Base-by-base conservation (phyloP, 2,888 invertebrate species). In the Amorpha juglandis region DNA sequence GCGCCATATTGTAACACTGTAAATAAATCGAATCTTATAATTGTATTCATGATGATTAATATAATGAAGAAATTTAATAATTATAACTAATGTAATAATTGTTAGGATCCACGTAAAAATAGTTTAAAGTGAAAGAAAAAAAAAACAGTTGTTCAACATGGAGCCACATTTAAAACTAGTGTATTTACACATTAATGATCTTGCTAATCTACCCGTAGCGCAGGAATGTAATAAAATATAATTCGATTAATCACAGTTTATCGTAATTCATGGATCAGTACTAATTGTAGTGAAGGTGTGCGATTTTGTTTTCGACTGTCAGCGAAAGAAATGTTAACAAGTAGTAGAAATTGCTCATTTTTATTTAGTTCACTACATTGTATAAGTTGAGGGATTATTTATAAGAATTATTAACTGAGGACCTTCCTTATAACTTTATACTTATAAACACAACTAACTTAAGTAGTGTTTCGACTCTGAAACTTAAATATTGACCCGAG, bases 141-240 rank as follows among this genome's bases (percentile, higher is more conserved):
- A 2, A 35, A 11, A 6, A 14, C 52, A 58, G 12, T 12, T 1
- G 38, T 42, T 19, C 58, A 58, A 21, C 12, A 52, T 14, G 19
- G 42, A 11, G 19, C 12, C 19, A 19, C 19, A 12, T 33, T 58
- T 51, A 63, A n/a, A 45, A 45, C n/a, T 47, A 53, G 9, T 14
- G 11, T 27, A 16, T 55, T 33, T 16, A 11, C 27, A 35, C 33
- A 9, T 47, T 16, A 51, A 63, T 52, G 47, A 16, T 47, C 38
- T 58, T 38, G 35, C 65, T 58, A 65, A 77, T 71, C 74, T 88
- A 92, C 92, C 92, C 92, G 92, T 92, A 90, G 80, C 80, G 78
- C 78, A 90, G 92, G 92, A 92, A 92, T 92, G 92, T 92, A 92
- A 78, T 50, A 90, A 91, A 91, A 91, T 92, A 91, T 86, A 84